A percentile compares a stretch with the other conserved stretches of the same genome.
These are phyloP conservation scores for Rhyzopertha dominica DNA, from an alignment of 1,140 invertebrate genomes.

Conservation along the genomic window DNA sequence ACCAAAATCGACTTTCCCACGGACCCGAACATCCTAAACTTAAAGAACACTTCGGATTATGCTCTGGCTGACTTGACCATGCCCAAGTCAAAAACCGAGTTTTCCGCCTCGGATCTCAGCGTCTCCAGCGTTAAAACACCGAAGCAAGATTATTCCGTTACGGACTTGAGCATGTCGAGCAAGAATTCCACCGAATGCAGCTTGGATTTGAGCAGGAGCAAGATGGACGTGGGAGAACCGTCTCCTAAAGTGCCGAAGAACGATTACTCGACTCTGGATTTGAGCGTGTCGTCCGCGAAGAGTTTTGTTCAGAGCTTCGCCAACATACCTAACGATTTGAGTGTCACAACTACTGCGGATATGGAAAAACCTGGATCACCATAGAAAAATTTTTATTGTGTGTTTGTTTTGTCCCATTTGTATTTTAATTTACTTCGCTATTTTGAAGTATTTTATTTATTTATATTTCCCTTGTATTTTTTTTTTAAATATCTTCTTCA, in stretches of 20 bases:
- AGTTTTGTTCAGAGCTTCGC: constrained; percentile 4
- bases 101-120: constrained; percentile 40
- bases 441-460: no score
- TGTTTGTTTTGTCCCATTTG: no score
- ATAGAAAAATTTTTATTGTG: no score
- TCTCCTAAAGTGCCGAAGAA: constrained; percentile 28
- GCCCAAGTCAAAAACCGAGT: constrained; percentile 44
- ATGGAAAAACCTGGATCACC: not conserved
- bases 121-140: constrained; percentile 40
- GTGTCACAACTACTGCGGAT: not conserved
- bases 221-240: constrained; percentile 19
- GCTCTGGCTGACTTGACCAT: constrained; percentile 47
- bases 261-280: constrained; percentile 21
- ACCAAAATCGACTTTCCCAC: constrained; percentile 38
- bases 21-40: constrained; percentile 33
- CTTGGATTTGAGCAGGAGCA: constrained; percentile 33
- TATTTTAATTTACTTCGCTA: no score
- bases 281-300: constrained; percentile 11
- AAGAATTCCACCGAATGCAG: constrained; percentile 22
- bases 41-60: constrained; percentile 42
- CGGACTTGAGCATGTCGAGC: constrained; percentile 26
- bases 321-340: constrained; percentile 12
- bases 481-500: no score
- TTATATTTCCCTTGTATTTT: no score
- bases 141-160: constrained; percentile 37